phyloP scores from a whole-genome alignment of 2,888 invertebrate genomes.

The Cephus runcator region DNA sequence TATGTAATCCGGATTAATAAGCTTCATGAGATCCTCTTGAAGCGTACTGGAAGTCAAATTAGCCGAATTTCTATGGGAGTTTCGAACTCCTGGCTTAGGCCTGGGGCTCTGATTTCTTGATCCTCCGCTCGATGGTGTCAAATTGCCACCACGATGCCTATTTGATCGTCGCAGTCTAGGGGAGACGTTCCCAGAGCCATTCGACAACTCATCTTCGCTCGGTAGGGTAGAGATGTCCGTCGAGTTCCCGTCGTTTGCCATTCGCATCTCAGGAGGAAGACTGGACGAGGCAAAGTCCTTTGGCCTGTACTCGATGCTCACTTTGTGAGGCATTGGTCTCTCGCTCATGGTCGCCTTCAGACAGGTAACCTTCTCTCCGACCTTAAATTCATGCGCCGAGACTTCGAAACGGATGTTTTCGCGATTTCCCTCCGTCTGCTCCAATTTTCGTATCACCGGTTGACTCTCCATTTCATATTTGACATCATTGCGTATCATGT shows the following conservation, averaged over 20 bases:
- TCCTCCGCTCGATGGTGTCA: conserved; percentile 66
- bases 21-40: conserved; percentile 86
- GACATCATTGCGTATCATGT: conserved; percentile 25
- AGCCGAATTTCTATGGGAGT: conserved; percentile 71
- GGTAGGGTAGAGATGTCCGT: conserved; percentile 63
- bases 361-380: conserved; percentile 66
- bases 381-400: conserved; percentile 63
- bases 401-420: conserved; percentile 50
- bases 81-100: conserved; percentile 70
- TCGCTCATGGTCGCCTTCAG: conserved; percentile 61
- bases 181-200: conserved; percentile 69
- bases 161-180: conserved; percentile 66
- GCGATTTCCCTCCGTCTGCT: conserved; percentile 35
- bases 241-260: conserved; percentile 66
- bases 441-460: conserved; percentile 32
- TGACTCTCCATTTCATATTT: conserved; percentile 41
- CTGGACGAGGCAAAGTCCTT: conserved; percentile 58
- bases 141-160: conserved; percentile 64
- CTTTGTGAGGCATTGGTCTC: conserved; percentile 64
- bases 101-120: conserved; percentile 74
- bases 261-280: conserved; percentile 63
- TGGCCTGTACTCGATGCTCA: conserved; percentile 67
- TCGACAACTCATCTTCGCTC: conserved; percentile 72
- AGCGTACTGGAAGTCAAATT: conserved; percentile 73
- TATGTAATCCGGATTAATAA: conserved; percentile 82